Evolutionary conservation across 2,888 invertebrate species (phyloP), one percentile per base, ranked within the genome.

Genomic region (Phytoseiulus persimilis): DNA sequence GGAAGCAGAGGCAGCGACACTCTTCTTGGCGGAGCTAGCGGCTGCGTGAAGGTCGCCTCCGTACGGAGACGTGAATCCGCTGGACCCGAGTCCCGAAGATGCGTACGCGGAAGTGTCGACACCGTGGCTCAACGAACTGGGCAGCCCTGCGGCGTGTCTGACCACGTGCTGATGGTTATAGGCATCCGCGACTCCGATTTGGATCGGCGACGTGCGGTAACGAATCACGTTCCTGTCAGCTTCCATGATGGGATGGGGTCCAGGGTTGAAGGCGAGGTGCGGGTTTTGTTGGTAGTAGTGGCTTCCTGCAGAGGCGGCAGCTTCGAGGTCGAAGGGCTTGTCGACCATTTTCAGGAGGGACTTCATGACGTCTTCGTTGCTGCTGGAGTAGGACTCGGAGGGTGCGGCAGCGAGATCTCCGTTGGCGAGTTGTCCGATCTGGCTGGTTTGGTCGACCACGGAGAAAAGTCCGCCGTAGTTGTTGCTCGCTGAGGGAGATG

Each of bases 311-410:
- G 87, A 33, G n/a, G 87, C 87, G 32, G 87, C 87, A 23, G 87
- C 45, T 31, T 87, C 87, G 28, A 87, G 87, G 23, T 87, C 87
- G 33, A 87, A 87, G 39, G 87, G 87, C 18, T 87, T 87, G 33
- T 87, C 87, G 14, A 87, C 87, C 87, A 87, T 87, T 32, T 87
- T 87, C n/a, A 87, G 87, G 6, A 87, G 87, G 6, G 87, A 87
- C 87, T 87, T 87, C 87, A 87, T 87, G n/a, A 87, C 87, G 87
- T 87, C 87, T 23, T 87, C 87, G 45, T 87, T 87, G 87, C 87
- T 87, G 87, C 87, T 87, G 33, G 33, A 28, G 87, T 87, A 87
- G 32, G 87, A n/a, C 23, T 87, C 87, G 32, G 87, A 87, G 0
- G 87, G 87, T 3, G 87, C 28, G 87, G 87, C 87, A 18, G 87